A percentile compares a stretch with the other conserved stretches of the same genome.
These are phyloP conservation scores for Crypturellus tataupa DNA, from an alignment of 2,797 vertebrate species.

Conservation along the genomic window DNA sequence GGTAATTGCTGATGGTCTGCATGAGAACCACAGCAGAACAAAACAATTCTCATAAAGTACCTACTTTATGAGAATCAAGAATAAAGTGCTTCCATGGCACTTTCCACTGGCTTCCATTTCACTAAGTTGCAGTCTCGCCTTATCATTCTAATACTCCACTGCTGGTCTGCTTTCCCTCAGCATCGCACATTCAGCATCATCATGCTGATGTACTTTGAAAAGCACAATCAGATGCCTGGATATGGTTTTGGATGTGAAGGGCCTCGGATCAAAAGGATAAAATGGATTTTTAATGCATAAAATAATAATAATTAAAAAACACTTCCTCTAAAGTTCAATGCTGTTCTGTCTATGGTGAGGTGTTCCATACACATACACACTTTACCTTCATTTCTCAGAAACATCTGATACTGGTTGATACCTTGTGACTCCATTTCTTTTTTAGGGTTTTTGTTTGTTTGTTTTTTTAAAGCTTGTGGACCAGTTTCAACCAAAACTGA, in stretches of 20 bases:
- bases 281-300: background rate
- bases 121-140: background rate
- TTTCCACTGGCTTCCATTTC: background rate
- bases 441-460: background rate
- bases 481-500: background rate
- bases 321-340: background rate
- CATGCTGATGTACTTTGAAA: background rate
- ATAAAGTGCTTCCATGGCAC: rapidly evolving
- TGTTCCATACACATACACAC: background rate
- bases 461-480: background rate
- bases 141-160: background rate
- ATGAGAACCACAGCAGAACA: background rate
- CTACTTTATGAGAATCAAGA: too few relatives aligned
- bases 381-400: background rate
- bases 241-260: background rate
- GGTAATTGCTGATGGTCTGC: background rate
- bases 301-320: background rate
- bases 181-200: background rate
- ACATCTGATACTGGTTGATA: background rate
- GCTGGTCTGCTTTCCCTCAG: background rate
- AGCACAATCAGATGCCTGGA: background rate
- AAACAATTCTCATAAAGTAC: background rate
- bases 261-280: background rate
- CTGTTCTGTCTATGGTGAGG: background rate
- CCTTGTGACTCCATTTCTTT: background rate